Conservation (phyloP, 2,888 invertebrate genomes). For the Aproaerema taeniolella region DNA sequence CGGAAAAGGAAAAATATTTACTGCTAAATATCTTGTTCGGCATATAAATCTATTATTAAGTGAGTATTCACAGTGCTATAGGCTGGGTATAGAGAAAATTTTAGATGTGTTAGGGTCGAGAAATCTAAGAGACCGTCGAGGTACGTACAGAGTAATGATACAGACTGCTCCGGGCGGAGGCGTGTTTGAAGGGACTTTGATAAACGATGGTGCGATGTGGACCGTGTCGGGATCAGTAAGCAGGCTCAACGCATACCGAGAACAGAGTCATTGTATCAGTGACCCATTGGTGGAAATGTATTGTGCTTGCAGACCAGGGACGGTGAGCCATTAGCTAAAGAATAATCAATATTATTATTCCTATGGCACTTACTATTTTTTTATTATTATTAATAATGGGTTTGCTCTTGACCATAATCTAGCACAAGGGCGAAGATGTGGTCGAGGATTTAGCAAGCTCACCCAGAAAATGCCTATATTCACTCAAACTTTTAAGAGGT, state of each 20-base stretch:
- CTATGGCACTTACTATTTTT: too few relatives aligned
- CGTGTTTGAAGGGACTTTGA: constrained; percentile 86
- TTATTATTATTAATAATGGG: too few relatives aligned
- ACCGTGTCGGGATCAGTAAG: constrained; percentile 82
- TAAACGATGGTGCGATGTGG: constrained; percentile 36
- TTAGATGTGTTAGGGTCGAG: constrained; percentile 61
- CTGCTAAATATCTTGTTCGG: constrained; percentile 76
- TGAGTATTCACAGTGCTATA: constrained; percentile 79
- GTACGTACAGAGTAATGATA: constrained; percentile 78
- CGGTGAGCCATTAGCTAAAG: neutral
- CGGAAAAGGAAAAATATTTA: constrained; percentile 24
- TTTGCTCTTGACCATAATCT: too few relatives aligned
- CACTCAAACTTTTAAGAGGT: too few relatives aligned
- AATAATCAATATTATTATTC: too few relatives aligned
- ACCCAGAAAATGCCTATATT: too few relatives aligned
- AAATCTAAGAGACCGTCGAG: constrained; percentile 59
- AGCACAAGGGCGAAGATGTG: too few relatives aligned
- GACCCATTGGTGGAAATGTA: constrained; percentile 83
- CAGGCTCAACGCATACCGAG: constrained; percentile 84
- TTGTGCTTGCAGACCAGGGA: constrained; percentile 82
- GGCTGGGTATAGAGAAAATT: constrained; percentile 64
- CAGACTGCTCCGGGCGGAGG: constrained; percentile 80
- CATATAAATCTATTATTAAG: constrained; percentile 80
- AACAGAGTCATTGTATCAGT: constrained; percentile 83
- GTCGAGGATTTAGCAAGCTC: too few relatives aligned